These are phyloP conservation scores for Dendrocopos noguchii DNA, from an alignment of 2,113 vertebrate species.

Conservation along the genomic window DNA sequence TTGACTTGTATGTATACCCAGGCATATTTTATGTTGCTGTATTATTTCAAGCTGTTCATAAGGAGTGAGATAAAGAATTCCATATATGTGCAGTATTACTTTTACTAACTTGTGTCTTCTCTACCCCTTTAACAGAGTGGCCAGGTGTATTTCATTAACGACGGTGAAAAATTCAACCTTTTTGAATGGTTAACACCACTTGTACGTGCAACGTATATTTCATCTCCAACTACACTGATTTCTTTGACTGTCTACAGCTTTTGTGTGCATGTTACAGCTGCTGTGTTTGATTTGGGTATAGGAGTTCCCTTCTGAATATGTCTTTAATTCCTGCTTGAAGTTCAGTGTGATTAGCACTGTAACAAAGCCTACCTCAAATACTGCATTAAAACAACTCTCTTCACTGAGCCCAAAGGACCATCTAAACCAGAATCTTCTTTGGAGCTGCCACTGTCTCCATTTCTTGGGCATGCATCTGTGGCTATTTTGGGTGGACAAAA, in stretches of 20 bases:
- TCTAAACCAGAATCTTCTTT: not conserved
- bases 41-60: not conserved
- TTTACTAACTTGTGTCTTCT: constrained; percentile 32
- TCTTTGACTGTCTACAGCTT: not conserved
- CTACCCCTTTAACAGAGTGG: constrained; percentile 82
- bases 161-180: constrained; percentile 88
- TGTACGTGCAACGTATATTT: constrained; percentile 76
- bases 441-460: not conserved
- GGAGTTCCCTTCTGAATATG: not conserved
- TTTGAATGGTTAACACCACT: constrained; percentile 93
- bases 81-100: not conserved
- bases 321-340: not conserved
- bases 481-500: not conserved
- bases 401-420: not conserved
- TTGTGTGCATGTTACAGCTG: not conserved
- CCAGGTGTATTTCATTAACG: constrained; percentile 94
- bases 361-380: not conserved
- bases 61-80: not conserved
- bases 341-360: not conserved
- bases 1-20: not conserved
- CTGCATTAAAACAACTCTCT: not conserved
- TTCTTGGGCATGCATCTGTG: not conserved
- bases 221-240: not conserved
- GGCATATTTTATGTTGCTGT: not conserved
- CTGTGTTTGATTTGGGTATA: not conserved